Evolutionary conservation across 2,888 invertebrate genomes (phyloP), one percentile per base, ranked within the genome.

Genomic region (Cyaniris semiargus): DNA sequence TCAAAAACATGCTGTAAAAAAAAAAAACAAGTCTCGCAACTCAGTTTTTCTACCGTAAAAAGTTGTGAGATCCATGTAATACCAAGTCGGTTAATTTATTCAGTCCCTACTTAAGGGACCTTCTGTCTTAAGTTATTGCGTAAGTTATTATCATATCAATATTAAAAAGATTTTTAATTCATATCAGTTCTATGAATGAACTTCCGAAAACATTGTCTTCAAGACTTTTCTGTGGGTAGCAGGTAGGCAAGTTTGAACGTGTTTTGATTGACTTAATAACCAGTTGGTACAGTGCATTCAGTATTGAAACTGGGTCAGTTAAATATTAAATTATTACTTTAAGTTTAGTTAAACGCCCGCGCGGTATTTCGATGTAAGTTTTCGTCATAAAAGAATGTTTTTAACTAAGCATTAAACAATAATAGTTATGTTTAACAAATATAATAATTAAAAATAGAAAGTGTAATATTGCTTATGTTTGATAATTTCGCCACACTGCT

Each of bases 171-270:
- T n/a, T n/a, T n/a, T n/a, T n/a, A n/a, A n/a, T n/a, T n/a, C 44
- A 44, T 44, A 44, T 44, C 44, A 44, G 44, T 44, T 44, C 10
- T 13, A 44, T 10, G 44, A 44, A 44, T 44, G 44, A 44, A 44
- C 44, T 44, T 13, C 44, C 44, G 10, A 13, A 44, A 44, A 44
- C 10, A 44, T 44, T 44, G 3, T 13, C 44, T 44, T 44, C 44
- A 10, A 44, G 44, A 44, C 44, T 44, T 66, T 66, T 1, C 31
- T 31, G 66, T 66, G 18, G 66, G 66, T 18, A 66, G 27, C 18
- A 66, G 27, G 66, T 31, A 18, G 66, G 66, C 66, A 66, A 66
- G 66, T 66, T 66, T 66, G 1, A 66, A 66, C 60, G 27, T 66
- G 60, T 23, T 66, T 66, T 66, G 66, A 27, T 66, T 31, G 27